Percentiles rank a stretch among this genome's conserved stretches.
These are phyloP conservation scores for Hecatera dysodea DNA, from an alignment of 2,888 invertebrate species.

Conservation along the genomic window DNA sequence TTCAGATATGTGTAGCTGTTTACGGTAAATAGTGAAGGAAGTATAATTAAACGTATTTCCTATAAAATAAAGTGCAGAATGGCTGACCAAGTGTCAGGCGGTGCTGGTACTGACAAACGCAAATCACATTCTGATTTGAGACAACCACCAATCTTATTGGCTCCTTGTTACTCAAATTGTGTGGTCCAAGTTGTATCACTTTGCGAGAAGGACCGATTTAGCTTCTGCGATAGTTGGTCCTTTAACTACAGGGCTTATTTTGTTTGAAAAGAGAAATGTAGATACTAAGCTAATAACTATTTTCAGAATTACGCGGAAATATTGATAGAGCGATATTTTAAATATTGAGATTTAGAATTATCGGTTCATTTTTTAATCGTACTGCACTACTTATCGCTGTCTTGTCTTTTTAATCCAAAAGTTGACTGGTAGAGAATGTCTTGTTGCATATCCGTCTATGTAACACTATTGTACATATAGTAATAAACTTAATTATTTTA, in stretches of 20 bases:
- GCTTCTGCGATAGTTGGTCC: background rate
- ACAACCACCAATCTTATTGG: constrained; percentile 78
- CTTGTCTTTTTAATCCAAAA: too few relatives aligned
- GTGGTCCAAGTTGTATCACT: constrained; percentile 55
- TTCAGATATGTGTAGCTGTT: background rate
- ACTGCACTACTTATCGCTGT: too few relatives aligned
- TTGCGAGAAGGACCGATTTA: background rate
- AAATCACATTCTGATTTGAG: constrained; percentile 79
- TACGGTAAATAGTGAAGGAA: background rate
- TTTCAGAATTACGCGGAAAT: background rate
- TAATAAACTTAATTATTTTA: background rate
- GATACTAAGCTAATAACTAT: background rate
- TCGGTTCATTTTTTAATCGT: too few relatives aligned
- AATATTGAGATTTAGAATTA: too few relatives aligned
- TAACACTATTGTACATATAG: too few relatives aligned
- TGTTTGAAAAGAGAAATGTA: background rate
- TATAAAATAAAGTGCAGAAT: constrained; percentile 38
- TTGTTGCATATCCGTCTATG: too few relatives aligned
- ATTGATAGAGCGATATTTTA: background rate
- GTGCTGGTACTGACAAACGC: constrained; percentile 72
- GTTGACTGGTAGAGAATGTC: too few relatives aligned
- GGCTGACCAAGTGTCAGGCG: constrained; percentile 57
- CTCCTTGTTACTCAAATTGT: constrained; percentile 79
- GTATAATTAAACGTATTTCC: constrained; percentile 28
- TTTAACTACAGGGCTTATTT: background rate